phyloP scores from a whole-genome alignment of 2,888 invertebrate genomes.

The Ophion ellenae region DNA sequence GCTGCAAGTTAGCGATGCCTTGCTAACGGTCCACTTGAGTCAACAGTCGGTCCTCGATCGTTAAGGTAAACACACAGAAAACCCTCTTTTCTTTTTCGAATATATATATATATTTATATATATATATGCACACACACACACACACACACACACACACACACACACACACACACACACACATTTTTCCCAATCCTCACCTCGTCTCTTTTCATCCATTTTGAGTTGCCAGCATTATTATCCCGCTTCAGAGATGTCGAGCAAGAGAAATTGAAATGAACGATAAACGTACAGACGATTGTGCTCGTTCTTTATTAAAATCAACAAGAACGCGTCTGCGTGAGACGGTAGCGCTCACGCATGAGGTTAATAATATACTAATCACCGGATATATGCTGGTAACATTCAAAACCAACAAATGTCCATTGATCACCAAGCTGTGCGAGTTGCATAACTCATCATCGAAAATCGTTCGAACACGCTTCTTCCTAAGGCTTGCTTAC shows the following conservation, averaged over 20 bases:
- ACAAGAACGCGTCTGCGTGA: conserved; percentile 44
- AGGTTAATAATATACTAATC: conserved; percentile 36
- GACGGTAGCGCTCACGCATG: conserved; percentile 27
- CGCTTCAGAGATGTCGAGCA: conserved; percentile 32
- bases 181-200: conserved; percentile 39
- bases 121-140: not conserved
- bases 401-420: conserved; percentile 34
- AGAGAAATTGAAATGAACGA: conserved; percentile 45
- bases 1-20: conserved; percentile 74
- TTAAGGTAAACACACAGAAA: conserved; percentile 74
- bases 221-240: conserved; percentile 67
- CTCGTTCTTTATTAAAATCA: conserved; percentile 23
- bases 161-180: not conserved
- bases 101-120: not conserved
- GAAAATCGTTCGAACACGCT: not conserved
- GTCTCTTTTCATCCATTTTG: conserved; percentile 55
- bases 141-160: not conserved
- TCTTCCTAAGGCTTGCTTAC: not conserved
- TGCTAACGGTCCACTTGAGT: conserved; percentile 78
- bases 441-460: not conserved
- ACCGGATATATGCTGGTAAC: conserved; percentile 58
- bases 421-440: not conserved
- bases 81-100: conserved; percentile 49
- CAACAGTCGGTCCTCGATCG: conserved; percentile 76
- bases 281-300: conserved; percentile 33